Conservation (phyloP, 2,888 invertebrate species). For the Oxyscelio sp. region DNA sequence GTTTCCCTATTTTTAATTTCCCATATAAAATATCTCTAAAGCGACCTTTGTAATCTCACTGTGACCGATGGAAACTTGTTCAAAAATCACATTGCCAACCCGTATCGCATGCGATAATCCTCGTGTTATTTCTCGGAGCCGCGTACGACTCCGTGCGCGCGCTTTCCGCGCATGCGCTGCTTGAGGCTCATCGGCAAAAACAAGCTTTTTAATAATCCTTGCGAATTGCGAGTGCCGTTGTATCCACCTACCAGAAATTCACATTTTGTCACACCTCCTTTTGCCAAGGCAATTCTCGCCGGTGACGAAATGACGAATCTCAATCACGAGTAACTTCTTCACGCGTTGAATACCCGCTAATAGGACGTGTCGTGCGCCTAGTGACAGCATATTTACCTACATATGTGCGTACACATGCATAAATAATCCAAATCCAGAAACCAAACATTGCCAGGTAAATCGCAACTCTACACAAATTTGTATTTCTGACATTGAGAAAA, state of each 20-base stretch:
- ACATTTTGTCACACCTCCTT: neutral
- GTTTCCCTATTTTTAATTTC: no score
- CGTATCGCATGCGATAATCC: conserved; percentile 9
- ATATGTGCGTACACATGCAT: conserved; percentile 21
- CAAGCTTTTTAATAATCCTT: conserved; percentile 63
- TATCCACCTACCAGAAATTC: conserved; percentile 36
- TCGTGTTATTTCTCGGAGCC: conserved; percentile 14
- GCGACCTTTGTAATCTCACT: neutral
- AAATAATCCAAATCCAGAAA: conserved; percentile 31
- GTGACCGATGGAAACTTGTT: neutral
- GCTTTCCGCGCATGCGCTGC: conserved; percentile 55
- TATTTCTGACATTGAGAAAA: neutral
- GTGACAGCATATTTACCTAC: conserved; percentile 48
- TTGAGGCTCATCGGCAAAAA: conserved; percentile 46
- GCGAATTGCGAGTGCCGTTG: conserved; percentile 56
- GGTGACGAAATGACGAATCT: conserved; percentile 17
- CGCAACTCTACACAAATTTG: neutral
- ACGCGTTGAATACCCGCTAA: conserved; percentile 1
- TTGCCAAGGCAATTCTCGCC: neutral
- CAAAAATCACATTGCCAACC: neutral
- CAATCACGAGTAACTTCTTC: neutral
- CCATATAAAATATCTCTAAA: no score
- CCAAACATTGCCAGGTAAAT: conserved; percentile 34
- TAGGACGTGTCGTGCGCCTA: conserved; percentile 26
- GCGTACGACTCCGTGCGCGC: conserved; percentile 29